Conservation (phyloP, 1,140 invertebrate genomes). For the Euura lappo region DNA sequence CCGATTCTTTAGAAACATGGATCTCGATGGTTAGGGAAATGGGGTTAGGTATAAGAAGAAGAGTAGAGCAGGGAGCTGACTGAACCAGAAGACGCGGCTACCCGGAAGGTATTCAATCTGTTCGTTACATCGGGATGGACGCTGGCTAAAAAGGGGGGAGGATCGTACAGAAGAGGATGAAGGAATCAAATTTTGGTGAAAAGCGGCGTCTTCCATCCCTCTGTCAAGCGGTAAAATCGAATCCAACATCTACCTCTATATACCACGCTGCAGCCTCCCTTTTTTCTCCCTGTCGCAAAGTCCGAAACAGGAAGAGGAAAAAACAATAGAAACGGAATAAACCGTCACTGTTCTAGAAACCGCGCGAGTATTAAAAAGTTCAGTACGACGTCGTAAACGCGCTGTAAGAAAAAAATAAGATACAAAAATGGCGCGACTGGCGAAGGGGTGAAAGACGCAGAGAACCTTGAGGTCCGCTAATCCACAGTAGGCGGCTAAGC, state of each 20-base stretch:
- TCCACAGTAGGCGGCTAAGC: conserved; percentile 44
- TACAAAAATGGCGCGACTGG: too few relatives aligned
- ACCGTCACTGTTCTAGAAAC: too few relatives aligned
- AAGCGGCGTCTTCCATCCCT: neutral
- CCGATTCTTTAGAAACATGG: conserved; percentile 7
- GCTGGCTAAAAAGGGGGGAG: conserved; percentile 1
- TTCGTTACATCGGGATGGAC: conserved; percentile 3
- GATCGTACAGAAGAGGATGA: neutral
- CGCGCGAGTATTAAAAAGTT: too few relatives aligned
- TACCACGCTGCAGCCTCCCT: neutral
- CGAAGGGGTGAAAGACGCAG: too few relatives aligned
- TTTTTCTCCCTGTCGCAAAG: too few relatives aligned
- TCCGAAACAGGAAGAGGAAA: too few relatives aligned
- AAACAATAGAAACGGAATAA: too few relatives aligned
- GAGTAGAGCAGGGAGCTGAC: conserved; percentile 12
- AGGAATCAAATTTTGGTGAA: conserved; percentile 1
- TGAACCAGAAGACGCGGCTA: neutral
- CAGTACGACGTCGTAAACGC: too few relatives aligned
- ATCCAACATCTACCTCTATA: neutral
- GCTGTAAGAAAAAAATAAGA: too few relatives aligned
- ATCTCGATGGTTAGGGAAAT: neutral
- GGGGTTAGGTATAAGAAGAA: conserved; percentile 10
- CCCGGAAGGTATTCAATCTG: conserved; percentile 2
- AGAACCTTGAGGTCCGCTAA: conserved; percentile 27
- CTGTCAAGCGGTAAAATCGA: neutral